Evolutionary conservation across 2,113 vertebrate species (phyloP), one percentile per base, ranked within the genome.

Genomic region (Chascanopsetta lugubris): DNA sequence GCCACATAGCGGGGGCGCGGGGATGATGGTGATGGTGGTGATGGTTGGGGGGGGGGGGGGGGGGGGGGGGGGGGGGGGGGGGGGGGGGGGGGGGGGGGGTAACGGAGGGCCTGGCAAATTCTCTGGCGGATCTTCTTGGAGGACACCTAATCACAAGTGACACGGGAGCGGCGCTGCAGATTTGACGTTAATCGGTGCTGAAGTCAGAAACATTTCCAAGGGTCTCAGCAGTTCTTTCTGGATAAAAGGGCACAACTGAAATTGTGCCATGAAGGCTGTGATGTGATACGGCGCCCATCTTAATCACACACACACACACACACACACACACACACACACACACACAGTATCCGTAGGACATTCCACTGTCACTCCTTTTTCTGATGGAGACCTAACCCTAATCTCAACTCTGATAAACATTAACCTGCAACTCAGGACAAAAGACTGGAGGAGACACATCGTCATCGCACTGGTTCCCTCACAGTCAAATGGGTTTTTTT

Each of bases 91-190:
- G 76, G 61, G 36, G 34, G 24, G 55, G 55, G 1, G 17, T 47
- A 61, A 10, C 24, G 43, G 62, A 42, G 55, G 51, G 38, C 69
- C 49, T 64, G 76, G 71, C 67, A 22, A 63, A 64, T 78, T 73
- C 84, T 84, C 61, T 79, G 36, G 66, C 66, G 61, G 50, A 82
- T 87, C 80, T 71, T 80, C 77, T 69, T 64, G 59, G 62, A 85
- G 77, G 81, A 87, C 79, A 82, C 68, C 70, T 91, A 90, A 92
- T 92, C 79, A 80, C 61, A 86, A 84, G 77, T 87, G 89, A 91
- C 89, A 86, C 63, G 4, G 71, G 68, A 73, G 66, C 87, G 80
- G 78, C 65, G 8, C 75, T 61, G 82, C 83, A 65, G 59, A 75
- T 75, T 75, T 92, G 89, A 91, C 46, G 45, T 22, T 92, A 74